A percentile compares a stretch with the other conserved stretches of the same genome.
phyloP scores from a whole-genome alignment of 2,797 vertebrate genomes.

The Enteromius radiatus region DNA sequence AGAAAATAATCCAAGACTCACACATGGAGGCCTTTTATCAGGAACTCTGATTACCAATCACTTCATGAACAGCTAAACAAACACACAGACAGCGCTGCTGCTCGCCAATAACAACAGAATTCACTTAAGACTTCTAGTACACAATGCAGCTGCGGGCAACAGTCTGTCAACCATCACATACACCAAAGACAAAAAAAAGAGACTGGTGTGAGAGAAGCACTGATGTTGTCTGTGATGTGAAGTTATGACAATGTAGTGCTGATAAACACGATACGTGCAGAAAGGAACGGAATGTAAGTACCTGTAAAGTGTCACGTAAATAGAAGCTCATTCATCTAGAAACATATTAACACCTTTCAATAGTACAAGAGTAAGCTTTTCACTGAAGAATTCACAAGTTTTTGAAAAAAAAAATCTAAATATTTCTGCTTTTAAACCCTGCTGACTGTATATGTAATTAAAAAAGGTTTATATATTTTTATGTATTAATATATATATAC shows the following conservation, averaged over 20 bases:
- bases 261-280: background rate
- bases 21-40: background rate
- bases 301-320: background rate
- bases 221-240: background rate
- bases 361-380: background rate
- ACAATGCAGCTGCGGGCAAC: slow-evolving; percentile 18
- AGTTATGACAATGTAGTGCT: background rate
- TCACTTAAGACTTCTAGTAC: background rate
- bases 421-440: background rate
- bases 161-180: background rate
- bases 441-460: background rate
- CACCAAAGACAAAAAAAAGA: slow-evolving; percentile 10
- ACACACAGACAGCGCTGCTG: background rate
- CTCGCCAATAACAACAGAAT: slow-evolving; percentile 21
- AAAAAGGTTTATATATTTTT: too few relatives aligned
- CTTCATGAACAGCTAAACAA: slow-evolving; percentile 20
- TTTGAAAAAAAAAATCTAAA: background rate
- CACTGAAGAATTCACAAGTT: background rate
- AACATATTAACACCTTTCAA: background rate
- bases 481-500: too few relatives aligned
- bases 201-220: background rate
- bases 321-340: background rate
- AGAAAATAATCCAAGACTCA: background rate
- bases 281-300: background rate
- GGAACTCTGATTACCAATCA: slow-evolving; percentile 11